phyloP scores from a whole-genome alignment of 1,140 invertebrate genomes.

The Laupala kohalensis region DNA sequence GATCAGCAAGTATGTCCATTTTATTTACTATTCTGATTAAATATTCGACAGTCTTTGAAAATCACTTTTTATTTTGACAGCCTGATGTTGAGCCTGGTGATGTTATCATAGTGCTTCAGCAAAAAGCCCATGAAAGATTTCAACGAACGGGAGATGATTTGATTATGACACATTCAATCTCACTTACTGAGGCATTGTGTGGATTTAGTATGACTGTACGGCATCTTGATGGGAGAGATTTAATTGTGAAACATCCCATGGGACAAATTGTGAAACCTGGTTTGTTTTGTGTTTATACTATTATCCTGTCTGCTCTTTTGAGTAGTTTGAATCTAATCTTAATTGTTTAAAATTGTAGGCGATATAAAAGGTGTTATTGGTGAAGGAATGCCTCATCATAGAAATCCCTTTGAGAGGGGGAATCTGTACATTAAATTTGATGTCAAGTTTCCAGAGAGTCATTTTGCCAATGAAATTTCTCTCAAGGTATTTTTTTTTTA shows the following conservation, averaged over 20 bases:
- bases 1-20: conserved; percentile 52
- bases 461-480: conserved; percentile 57
- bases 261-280: conserved; percentile 61
- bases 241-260: conserved; percentile 55
- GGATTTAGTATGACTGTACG: conserved; percentile 70
- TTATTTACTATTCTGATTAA: not conserved
- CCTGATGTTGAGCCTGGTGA: conserved; percentile 73
- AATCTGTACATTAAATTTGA: conserved; percentile 78
- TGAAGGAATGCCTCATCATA: conserved; percentile 83
- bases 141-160: conserved; percentile 63
- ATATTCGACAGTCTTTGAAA: not conserved
- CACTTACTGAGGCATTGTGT: conserved; percentile 78
- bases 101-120: conserved; percentile 73
- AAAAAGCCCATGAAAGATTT: conserved; percentile 66
- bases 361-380: conserved; percentile 64
- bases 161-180: conserved; percentile 55
- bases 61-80: conserved; percentile 24
- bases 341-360: conserved; percentile 38
- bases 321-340: not conserved
- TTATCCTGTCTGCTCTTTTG: not conserved
- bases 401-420: conserved; percentile 71
- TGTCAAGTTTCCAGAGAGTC: conserved; percentile 68
- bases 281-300: conserved; percentile 11
- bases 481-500: conserved; percentile 34
- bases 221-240: conserved; percentile 70